Conservation (phyloP, 1,140 invertebrate genomes). For the Formica selysi region DNA sequence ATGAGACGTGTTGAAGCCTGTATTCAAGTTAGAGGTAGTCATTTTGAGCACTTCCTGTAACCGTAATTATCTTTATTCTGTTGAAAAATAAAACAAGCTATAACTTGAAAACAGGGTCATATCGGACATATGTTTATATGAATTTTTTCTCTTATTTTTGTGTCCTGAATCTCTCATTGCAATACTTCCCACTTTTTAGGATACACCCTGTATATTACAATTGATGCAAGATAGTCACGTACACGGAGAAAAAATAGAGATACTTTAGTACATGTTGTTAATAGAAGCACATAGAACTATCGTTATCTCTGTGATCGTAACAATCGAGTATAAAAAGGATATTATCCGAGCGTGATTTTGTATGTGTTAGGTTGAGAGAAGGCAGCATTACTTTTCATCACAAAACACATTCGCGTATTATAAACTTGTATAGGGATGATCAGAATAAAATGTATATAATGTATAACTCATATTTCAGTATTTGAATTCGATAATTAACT, state of each 20-base stretch:
- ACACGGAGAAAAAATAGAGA: conserved; percentile 15
- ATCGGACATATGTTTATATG: too few species aligned
- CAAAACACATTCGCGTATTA: neutral
- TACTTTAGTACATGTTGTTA: conserved; percentile 19
- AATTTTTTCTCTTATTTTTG: too few species aligned
- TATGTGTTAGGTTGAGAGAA: conserved; percentile 32
- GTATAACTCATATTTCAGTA: neutral
- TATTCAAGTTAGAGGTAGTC: too few species aligned
- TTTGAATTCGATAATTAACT: neutral
- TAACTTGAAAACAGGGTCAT: too few species aligned
- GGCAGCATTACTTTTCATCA: conserved; percentile 6
- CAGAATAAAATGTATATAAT: neutral
- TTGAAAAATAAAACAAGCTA: too few species aligned
- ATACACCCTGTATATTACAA: neutral
- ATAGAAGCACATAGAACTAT: neutral
- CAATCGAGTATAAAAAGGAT: conserved; percentile 23
- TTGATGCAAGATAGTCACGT: conserved; percentile 22
- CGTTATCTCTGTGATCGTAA: neutral
- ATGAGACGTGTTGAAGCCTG: too few species aligned
- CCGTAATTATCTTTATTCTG: too few species aligned
- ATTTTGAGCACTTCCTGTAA: too few species aligned
- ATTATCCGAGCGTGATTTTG: neutral
- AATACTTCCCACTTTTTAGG: too few species aligned
- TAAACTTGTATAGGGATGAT: neutral
- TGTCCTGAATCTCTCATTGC: too few species aligned